phyloP scores from a whole-genome alignment of 2,113 vertebrate species.

The Nesoenas mayeri region DNA sequence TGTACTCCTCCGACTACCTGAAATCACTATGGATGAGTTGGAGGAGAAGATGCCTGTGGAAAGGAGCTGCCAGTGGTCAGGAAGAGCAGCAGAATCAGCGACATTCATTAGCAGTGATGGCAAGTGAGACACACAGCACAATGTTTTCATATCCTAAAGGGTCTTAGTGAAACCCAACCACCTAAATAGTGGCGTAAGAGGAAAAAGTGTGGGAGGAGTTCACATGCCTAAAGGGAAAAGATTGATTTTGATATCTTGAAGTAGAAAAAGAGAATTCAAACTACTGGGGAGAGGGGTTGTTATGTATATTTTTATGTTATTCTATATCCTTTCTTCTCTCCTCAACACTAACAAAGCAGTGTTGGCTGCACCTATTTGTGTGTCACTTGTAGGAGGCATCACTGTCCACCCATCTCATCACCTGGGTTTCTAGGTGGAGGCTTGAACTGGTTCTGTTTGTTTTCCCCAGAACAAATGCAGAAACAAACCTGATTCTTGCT shows the following conservation, averaged over 20 bases:
- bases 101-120: accelerated
- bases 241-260: not conserved
- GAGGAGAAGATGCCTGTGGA: not conserved
- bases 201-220: not conserved
- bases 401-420: not conserved
- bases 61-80: not conserved
- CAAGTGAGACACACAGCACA: not conserved
- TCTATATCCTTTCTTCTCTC: not conserved
- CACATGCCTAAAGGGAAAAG: not conserved
- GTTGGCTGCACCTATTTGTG: not conserved
- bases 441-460: not conserved
- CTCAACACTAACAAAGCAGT: not conserved
- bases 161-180: not conserved
- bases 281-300: not conserved
- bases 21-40: not conserved
- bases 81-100: not conserved
- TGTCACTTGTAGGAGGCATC: not conserved
- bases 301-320: not conserved
- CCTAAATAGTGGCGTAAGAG: not conserved
- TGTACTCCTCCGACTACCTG: not conserved
- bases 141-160: not conserved
- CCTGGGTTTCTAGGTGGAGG: not conserved
- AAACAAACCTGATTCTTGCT: not conserved
- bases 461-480: not conserved
- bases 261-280: not conserved